Evolutionary conservation across 2,113 vertebrate genomes (phyloP), one percentile per base, ranked within the genome.

Genomic region (Paedocypris sp.): DNA sequence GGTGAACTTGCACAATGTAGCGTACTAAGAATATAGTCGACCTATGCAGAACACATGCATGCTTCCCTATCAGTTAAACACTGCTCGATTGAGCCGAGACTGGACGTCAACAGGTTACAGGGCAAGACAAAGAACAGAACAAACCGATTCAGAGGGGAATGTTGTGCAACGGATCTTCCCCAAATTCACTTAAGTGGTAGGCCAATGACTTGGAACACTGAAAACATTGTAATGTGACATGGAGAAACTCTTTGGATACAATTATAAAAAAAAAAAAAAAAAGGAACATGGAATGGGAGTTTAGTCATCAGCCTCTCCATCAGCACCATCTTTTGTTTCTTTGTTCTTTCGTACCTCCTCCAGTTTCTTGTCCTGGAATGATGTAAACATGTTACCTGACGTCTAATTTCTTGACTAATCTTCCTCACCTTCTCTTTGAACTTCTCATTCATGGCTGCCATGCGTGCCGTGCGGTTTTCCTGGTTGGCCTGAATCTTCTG

Each of bases 401-500:
- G 3, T 33, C 3, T 19, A 25, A 4, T 5, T 39, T n/a, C n/a
- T n/a, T n/a, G n/a, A n/a, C n/a, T n/a, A n/a, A 23, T 12, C 28
- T 9, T n/a, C 3, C 12, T 62, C 53, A 95, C 94, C 87, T 93
- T 93, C 80, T 97, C 92, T 77, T 91, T 86, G 82, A 97, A 91
- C 64, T 92, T 92, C 67, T 99, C 93, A 73, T 87, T 87, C 49
- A 94, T 88, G 28, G 93, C 94, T 1, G 91, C 92, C 83, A 94
- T 89, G 60, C 88, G 87, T 20, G 94, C 94, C 61, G 84, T 86
- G 2, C 89, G 89, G 72, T 97, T 98, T 73, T 98, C 95, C 76
- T 97, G 92, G 77, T 89, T 94, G 3, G 89, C 88, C 86, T 94
- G 91, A 92, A 97, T 97, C 80, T 98, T 98, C 74, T 89, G 87